A percentile compares a stretch with the other conserved stretches of the same genome.
Conservation (phyloP, 1,140 invertebrate genomes). For the Condylostylus longicornis region DNA sequence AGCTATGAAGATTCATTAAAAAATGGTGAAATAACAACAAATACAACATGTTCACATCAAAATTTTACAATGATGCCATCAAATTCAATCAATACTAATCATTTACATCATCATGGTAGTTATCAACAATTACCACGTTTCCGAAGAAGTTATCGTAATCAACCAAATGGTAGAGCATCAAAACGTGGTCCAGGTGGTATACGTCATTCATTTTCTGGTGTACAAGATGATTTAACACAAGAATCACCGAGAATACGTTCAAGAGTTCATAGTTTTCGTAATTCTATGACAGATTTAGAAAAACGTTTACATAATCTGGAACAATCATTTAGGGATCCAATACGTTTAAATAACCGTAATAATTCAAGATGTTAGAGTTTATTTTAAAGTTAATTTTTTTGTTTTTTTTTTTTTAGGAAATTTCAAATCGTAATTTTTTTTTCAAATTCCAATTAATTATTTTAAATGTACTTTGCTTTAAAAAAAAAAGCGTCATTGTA, state of each 20-base stretch:
- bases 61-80: slow-evolving; percentile 5
- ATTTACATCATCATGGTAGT: no score
- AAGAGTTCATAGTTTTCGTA: slow-evolving; percentile 22
- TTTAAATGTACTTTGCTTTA: no score
- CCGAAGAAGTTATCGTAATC: slow-evolving; percentile 9
- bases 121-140: no score
- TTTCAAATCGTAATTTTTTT: no score
- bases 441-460: no score
- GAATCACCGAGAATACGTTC: slow-evolving; percentile 24
- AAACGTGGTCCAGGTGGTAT: slow-evolving; percentile 19
- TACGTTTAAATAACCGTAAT: no score
- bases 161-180: no score
- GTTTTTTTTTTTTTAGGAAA: no score
- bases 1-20: slow-evolving; percentile 51
- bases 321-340: slow-evolving; percentile 25
- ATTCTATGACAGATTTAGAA: slow-evolving; percentile 30
- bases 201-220: slow-evolving; percentile 28
- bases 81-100: no score
- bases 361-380: no score
- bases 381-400: no score
- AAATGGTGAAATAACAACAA: slow-evolving; percentile 24
- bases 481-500: no score
- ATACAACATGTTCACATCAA: slow-evolving; percentile 18
- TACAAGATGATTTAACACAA: slow-evolving; percentile 30
- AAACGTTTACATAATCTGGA: slow-evolving; percentile 27